Conservation (phyloP, 64 coral and sea anemone genomes). For the Actinia equina region DNA sequence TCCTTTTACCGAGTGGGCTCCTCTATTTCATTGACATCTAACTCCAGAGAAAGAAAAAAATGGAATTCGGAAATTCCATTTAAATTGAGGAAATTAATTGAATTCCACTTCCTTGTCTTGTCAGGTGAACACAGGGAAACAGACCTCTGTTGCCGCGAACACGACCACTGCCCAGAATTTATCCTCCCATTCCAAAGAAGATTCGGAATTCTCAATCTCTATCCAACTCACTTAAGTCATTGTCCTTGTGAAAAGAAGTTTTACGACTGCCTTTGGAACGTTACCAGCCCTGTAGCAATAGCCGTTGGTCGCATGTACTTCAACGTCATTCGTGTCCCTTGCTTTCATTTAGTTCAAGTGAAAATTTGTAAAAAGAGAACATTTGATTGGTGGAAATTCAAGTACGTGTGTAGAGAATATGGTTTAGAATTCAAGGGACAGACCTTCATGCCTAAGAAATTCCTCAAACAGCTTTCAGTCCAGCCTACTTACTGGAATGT, state of each 20-base stretch:
- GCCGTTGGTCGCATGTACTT: constrained; percentile 44
- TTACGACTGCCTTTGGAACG: constrained; percentile 24
- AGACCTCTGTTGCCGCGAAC: constrained; percentile 49
- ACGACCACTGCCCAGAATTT: constrained; percentile 31
- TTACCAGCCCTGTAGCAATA: not conserved
- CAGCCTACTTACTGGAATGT: not conserved
- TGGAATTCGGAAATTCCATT: not conserved
- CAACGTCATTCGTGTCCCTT: constrained; percentile 16
- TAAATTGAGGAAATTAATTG: not conserved
- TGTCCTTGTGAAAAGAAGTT: constrained; percentile 37
- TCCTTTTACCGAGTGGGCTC: too few species aligned
- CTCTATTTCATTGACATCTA: not conserved
- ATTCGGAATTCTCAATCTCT: constrained; percentile 26
- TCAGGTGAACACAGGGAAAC: constrained; percentile 30
- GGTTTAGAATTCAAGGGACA: not conserved
- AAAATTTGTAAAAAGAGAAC: not conserved
- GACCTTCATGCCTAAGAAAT: not conserved
- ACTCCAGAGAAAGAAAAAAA: not conserved
- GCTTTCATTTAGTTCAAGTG: constrained; percentile 24
- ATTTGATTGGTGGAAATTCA: constrained; percentile 12
- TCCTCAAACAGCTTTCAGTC: not conserved
- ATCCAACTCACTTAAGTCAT: constrained; percentile 20
- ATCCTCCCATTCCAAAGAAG: constrained; percentile 27
- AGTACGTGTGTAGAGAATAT: not conserved
- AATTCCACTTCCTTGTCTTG: not conserved